Conservation (phyloP, 2,113 vertebrate genomes). For the Malurus melanocephalus region DNA sequence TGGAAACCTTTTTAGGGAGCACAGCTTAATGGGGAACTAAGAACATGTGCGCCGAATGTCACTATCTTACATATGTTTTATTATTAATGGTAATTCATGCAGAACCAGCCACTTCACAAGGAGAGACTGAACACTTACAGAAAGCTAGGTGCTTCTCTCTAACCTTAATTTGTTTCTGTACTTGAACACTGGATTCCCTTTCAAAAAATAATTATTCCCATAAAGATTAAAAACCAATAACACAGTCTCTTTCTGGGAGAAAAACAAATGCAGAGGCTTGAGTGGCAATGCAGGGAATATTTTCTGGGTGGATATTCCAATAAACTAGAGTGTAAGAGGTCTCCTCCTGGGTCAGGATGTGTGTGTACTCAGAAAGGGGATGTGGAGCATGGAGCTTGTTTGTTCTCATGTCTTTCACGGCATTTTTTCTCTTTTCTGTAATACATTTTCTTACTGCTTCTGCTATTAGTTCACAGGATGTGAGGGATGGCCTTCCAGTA, state of each 20-base stretch:
- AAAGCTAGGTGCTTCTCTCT: conserved; percentile 38
- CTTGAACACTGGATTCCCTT: conserved; percentile 41
- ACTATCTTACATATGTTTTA: conserved; percentile 22
- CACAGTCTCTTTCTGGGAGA: not conserved
- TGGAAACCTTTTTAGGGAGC: conserved; percentile 52
- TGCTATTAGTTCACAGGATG: not conserved
- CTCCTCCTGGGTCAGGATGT: not conserved
- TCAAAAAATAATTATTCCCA: conserved; percentile 53
- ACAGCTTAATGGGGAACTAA: conserved; percentile 24
- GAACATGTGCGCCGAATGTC: not conserved
- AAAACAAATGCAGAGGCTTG: not conserved
- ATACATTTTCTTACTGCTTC: not conserved
- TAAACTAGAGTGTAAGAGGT: not conserved
- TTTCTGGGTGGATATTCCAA: not conserved
- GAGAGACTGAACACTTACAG: conserved; percentile 32
- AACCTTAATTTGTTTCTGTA: conserved; percentile 59
- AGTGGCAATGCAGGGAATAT: not conserved
- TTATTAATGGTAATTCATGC: conserved; percentile 51
- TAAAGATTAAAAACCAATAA: conserved; percentile 56
- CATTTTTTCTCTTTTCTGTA: not conserved
- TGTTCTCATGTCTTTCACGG: not conserved
- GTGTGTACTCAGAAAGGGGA: not conserved
- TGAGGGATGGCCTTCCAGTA: not conserved
- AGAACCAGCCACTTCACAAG: conserved; percentile 33
- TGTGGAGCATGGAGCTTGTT: not conserved